These are phyloP conservation scores for Agrotis puta DNA, from an alignment of 2,888 invertebrate genomes.

Conservation along the genomic window DNA sequence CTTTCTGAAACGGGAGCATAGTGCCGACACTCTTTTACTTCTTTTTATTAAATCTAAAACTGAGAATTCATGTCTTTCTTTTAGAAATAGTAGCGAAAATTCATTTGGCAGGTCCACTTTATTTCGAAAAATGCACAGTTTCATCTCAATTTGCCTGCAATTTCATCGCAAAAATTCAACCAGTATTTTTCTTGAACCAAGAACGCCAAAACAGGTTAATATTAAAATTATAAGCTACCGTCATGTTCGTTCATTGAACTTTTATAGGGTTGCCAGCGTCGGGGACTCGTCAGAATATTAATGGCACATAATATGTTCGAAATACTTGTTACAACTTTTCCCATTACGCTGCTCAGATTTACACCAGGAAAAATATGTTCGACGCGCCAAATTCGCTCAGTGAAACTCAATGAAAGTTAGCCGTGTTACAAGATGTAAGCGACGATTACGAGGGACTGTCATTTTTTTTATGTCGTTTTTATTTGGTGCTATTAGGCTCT, in stretches of 20 bases:
- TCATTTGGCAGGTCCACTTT: not conserved
- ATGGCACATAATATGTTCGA: conserved; percentile 88
- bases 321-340: conserved; percentile 91
- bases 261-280: conserved; percentile 82
- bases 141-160: not conserved
- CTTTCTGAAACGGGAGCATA: not conserved
- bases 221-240: conserved; percentile 74
- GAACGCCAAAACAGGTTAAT: conserved; percentile 60
- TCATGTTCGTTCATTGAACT: conserved; percentile 82
- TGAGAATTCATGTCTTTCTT: not conserved
- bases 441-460: conserved; percentile 60
- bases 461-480: conserved; percentile 57
- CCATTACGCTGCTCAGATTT: conserved; percentile 87
- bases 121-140: not conserved
- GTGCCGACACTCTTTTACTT: not conserved
- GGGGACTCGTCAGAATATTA: conserved; percentile 88
- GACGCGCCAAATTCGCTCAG: conserved; percentile 76
- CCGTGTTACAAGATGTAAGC: conserved; percentile 71
- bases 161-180: not conserved
- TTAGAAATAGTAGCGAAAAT: not conserved
- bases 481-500: conserved; percentile 8
- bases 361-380: conserved; percentile 83
- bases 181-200: conserved; percentile 15
- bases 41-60: not conserved
- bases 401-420: conserved; percentile 82